phyloP scores from a whole-genome alignment of 2,113 vertebrate species.

The Pterocles gutturalis region DNA sequence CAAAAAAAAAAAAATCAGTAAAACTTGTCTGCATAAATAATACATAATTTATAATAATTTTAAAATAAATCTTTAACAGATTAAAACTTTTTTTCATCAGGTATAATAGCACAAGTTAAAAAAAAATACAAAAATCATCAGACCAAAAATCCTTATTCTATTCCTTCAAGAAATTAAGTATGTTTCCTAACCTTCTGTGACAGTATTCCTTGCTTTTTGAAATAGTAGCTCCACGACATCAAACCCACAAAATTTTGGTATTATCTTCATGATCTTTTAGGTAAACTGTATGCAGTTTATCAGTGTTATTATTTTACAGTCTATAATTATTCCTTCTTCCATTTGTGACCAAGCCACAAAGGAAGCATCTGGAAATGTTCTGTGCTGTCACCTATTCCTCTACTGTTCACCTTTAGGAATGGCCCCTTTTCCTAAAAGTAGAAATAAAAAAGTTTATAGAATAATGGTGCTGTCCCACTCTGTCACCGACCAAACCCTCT shows the following conservation, averaged over 20 bases:
- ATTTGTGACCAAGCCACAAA: not conserved
- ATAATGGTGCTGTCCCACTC: not conserved
- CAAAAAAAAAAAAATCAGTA: not conserved
- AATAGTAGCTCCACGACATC: not conserved
- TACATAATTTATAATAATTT: not conserved
- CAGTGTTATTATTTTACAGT: not conserved
- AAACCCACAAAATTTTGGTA: not conserved
- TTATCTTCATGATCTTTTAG: not conserved
- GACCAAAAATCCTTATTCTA: not conserved
- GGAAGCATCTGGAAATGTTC: not conserved
- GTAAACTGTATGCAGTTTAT: not conserved
- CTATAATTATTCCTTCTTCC: not conserved
- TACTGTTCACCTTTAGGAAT: not conserved
- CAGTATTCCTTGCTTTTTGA: not conserved
- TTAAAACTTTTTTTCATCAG: not conserved
- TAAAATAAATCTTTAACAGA: not conserved
- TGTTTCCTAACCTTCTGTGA: not conserved
- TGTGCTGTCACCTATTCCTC: not conserved
- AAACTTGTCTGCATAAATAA: not conserved
- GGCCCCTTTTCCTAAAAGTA: not conserved
- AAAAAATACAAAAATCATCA: not conserved
- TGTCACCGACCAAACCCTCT: not conserved
- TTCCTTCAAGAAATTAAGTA: not conserved
- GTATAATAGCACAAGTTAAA: not conserved
- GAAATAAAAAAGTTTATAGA: not conserved